Evolutionary conservation across 2,797 vertebrate species (phyloP).

Genomic region (Iguana delicatissima): DNA sequence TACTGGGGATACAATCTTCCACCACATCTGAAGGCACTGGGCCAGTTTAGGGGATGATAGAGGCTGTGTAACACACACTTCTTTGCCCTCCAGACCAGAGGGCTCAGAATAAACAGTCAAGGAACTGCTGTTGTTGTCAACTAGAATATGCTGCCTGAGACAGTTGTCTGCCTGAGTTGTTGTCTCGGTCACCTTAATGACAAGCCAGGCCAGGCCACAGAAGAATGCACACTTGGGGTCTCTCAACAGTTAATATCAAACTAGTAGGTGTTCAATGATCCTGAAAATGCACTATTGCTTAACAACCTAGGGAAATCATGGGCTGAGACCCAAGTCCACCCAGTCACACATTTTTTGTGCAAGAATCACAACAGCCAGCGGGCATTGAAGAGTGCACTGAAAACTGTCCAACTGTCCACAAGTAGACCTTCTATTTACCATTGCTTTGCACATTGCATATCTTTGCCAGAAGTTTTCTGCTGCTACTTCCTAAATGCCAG

Average conservation of each 20-base stretch:
- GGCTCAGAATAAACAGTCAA: neutral
- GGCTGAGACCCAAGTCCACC: neutral
- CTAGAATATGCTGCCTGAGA: neutral
- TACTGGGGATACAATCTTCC: neutral
- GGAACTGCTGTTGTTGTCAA: neutral
- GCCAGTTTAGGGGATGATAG: neutral
- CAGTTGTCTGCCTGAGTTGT: too few species aligned
- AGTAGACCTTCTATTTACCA: neutral
- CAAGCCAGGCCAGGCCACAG: neutral
- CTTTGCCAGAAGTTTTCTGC: neutral
- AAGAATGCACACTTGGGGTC: neutral
- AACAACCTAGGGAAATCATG: too few species aligned
- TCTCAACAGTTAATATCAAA: neutral
- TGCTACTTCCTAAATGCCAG: neutral
- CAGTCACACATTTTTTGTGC: neutral
- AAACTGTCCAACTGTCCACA: neutral
- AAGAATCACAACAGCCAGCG: neutral
- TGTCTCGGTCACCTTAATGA: neutral
- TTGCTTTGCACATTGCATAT: neutral
- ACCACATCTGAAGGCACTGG: neutral
- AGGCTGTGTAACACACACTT: too few species aligned
- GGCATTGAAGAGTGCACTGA: neutral
- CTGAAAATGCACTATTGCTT: neutral
- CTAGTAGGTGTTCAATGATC: neutral
- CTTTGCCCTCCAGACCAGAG: neutral